Evolutionary conservation across 2,888 invertebrate species (phyloP).

Genomic region (Ophonus ardosiacus): DNA sequence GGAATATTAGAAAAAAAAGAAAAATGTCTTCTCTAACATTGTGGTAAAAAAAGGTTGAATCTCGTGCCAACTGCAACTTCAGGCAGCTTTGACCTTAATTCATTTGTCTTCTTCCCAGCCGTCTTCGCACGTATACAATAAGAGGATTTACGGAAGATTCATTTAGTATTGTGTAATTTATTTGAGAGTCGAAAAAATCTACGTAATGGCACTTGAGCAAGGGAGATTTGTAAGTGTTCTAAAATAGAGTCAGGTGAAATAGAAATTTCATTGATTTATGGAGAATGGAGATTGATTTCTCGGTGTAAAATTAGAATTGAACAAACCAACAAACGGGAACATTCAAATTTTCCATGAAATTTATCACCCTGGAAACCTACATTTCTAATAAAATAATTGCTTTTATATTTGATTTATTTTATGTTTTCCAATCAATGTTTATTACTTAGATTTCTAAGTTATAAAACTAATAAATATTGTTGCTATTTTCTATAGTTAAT

Average conservation of each 20-base stretch:
- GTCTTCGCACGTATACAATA: slow-evolving; percentile 14
- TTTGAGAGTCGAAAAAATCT: background rate
- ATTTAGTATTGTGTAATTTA: background rate
- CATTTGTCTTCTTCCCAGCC: slow-evolving; percentile 11
- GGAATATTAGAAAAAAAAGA: background rate
- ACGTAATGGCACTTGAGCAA: slow-evolving; percentile 6
- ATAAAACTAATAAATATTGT: background rate
- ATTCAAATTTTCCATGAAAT: background rate
- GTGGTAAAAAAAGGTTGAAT: slow-evolving; percentile 6
- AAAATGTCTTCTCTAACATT: slow-evolving; percentile 30
- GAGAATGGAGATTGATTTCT: slow-evolving; percentile 1
- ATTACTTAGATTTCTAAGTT: background rate
- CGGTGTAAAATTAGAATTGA: background rate
- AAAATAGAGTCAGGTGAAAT: background rate
- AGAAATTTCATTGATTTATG: slow-evolving; percentile 31
- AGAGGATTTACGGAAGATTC: slow-evolving; percentile 15
- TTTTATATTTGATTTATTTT: background rate
- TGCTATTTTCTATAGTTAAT: too few species aligned
- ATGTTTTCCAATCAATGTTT: background rate
- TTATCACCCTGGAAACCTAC: background rate
- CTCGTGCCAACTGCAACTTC: slow-evolving; percentile 20
- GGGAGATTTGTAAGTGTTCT: background rate
- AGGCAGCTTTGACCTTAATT: slow-evolving; percentile 33
- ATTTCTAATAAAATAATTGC: background rate
- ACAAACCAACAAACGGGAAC: background rate